A percentile compares a stretch with the other conserved stretches of the same genome.
Evolutionary conservation across 2,113 vertebrate species (phyloP).

Genomic region (Leptobrachium leishanense): DNA sequence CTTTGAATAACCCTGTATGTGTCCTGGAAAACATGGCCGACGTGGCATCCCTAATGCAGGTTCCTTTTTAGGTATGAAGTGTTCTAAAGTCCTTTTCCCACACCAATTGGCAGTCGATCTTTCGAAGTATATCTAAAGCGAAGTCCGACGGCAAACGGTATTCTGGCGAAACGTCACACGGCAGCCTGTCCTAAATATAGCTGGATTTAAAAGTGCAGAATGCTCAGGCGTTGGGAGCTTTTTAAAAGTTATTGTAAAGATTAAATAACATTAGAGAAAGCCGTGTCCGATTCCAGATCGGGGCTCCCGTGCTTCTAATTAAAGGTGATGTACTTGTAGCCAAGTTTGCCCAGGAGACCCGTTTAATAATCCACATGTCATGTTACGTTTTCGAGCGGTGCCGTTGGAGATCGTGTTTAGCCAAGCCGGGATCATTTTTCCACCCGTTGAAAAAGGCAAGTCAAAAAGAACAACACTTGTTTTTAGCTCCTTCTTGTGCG

Average conservation of each 20-base stretch:
- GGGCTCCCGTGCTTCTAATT: not conserved
- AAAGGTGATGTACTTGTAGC: not conserved
- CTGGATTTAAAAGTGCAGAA: not conserved
- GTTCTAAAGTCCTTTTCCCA: not conserved
- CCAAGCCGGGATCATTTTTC: slow-evolving; percentile 59
- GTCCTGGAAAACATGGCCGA: too few species aligned
- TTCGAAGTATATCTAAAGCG: not conserved
- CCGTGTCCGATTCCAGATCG: not conserved
- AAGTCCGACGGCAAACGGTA: not conserved
- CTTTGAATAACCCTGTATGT: too few species aligned
- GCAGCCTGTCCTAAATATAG: too few species aligned
- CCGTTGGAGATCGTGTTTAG: slow-evolving; percentile 49
- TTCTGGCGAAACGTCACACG: too few species aligned
- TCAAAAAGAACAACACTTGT: slow-evolving; percentile 52
- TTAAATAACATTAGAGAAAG: slow-evolving; percentile 1
- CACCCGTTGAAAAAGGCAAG: slow-evolving; percentile 52
- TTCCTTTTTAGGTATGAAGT: not conserved
- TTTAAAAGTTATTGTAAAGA: not conserved
- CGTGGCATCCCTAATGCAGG: too few species aligned
- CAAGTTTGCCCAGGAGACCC: slow-evolving; percentile 1
- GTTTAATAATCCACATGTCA: slow-evolving; percentile 33
- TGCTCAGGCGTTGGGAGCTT: not conserved
- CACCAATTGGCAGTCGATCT: not conserved
- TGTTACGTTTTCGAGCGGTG: slow-evolving; percentile 25
- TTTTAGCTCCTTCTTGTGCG: slow-evolving; percentile 56